Percentiles rank a stretch among this genome's conserved stretches.
Conservation (phyloP, 2,797 vertebrate genomes). For the Spinus olivaceus region DNA sequence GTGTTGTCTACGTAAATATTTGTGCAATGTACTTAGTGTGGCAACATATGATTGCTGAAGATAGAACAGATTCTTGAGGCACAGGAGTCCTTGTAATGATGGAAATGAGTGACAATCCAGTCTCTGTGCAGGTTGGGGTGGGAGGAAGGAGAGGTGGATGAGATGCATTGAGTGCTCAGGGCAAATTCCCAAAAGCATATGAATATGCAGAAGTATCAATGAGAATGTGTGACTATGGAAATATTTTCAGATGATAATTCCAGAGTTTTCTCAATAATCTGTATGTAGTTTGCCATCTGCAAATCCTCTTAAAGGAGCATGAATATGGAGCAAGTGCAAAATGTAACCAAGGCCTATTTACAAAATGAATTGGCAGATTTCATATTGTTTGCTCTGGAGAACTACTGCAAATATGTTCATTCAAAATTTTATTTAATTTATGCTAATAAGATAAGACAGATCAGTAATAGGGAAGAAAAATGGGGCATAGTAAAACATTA, state of each 20-base stretch:
- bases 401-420: constrained; percentile 59
- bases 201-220: background rate
- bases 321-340: constrained; percentile 32
- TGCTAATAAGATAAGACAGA: constrained; percentile 53
- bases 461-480: constrained; percentile 1
- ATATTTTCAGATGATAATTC: background rate
- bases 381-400: constrained; percentile 45
- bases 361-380: constrained; percentile 64
- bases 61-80: background rate
- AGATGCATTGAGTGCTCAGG: background rate
- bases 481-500: background rate
- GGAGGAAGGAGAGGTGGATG: background rate
- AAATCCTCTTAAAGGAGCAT: constrained; percentile 55
- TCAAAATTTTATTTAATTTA: constrained; percentile 52
- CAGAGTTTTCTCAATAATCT: constrained; percentile 36
- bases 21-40: background rate
- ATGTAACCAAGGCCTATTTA: constrained; percentile 32
- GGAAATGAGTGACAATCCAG: background rate
- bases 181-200: background rate
- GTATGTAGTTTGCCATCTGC: constrained; percentile 37
- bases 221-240: background rate
- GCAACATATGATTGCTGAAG: background rate
- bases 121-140: background rate
- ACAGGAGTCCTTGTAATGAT: background rate
- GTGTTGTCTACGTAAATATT: background rate